Evolutionary conservation across 2,888 invertebrate species (phyloP), one percentile per base, ranked within the genome.

Genomic region (Metalampra italica): DNA sequence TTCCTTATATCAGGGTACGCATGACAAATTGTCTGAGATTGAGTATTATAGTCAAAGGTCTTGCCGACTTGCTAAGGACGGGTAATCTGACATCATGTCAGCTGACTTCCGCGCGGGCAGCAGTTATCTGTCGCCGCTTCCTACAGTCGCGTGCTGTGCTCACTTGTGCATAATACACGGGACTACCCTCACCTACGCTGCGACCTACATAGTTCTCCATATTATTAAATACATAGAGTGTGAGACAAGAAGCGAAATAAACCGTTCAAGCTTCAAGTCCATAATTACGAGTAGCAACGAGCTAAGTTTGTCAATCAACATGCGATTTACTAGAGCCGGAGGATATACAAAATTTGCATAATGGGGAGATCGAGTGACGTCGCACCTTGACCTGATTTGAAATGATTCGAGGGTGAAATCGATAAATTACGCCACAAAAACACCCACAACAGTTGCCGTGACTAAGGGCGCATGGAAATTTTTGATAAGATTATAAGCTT

Each of bases 351-450:
- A 47, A 53, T 57, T 45, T 53, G 53, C 55, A 50, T 52, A 47
- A 54, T 52, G 32, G 47, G 45, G 44, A 50, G 46, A 54, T 47
- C 43, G 40, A 54, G 51, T 51, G 52, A 51, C 52, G 47, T 13
- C 42, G 46, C 48, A 54, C 57, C 58, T 57, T 60, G 58, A 57
- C 58, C 57, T 53, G 53, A 58, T 59, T 56, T 50, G 52, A n/a
- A 53, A 46, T 52, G 46, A 54, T 56, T 51, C 46, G 45, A 54
- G 42, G 43, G 52, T 53, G 49, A 52, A 59, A 57, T 58, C 56
- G 52, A 56, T 61, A 53, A 46, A 36, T 22, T n/a, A 36, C 36
- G 36, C 36, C 36, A 36, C n/a, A 44, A 43, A 48, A 41, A 41
- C 45, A 36, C 37, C 36, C 12, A 29, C 22, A 12, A 14, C 9